A percentile compares a stretch with the other conserved stretches of the same genome.
Conservation (phyloP, 2,797 vertebrate species). For the Gymnoscopelus braueri region DNA sequence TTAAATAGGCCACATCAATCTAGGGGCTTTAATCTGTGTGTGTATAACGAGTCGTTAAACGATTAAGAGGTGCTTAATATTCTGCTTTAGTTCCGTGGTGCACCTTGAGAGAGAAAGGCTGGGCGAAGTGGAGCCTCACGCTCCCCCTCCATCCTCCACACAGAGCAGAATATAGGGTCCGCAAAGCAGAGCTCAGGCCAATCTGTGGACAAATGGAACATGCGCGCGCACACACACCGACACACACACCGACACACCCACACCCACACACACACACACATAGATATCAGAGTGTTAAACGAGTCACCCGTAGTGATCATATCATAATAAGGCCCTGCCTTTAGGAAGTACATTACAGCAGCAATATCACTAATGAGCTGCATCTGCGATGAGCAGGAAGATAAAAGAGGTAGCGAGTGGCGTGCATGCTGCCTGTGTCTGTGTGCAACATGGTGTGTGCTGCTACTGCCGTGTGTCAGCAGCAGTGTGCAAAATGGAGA, state of each 20-base stretch:
- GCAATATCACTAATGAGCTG: conserved; percentile 53
- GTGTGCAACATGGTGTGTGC: conserved; percentile 22
- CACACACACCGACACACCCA: conserved; percentile 17
- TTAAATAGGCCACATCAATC: conserved; percentile 16
- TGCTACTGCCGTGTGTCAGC: conserved; percentile 34
- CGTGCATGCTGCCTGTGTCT: conserved; percentile 4
- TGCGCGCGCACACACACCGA: conserved; percentile 35
- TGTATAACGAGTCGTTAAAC: conserved; percentile 1
- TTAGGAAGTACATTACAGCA: conserved; percentile 38
- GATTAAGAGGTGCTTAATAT: conserved; percentile 2
- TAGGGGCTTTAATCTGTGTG: not conserved
- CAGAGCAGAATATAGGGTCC: conserved; percentile 61
- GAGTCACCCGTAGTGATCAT: conserved; percentile 17
- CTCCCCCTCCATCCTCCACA: conserved; percentile 73
- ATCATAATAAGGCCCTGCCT: conserved; percentile 43
- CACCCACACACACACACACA: conserved; percentile 12
- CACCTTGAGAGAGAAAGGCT: conserved; percentile 93
- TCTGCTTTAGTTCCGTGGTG: conserved; percentile 2
- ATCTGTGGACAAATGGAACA: conserved; percentile 56
- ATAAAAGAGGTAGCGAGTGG: conserved; percentile 34
- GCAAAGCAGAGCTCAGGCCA: conserved; percentile 56
- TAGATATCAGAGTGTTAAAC: conserved; percentile 3
- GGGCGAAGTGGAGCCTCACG: conserved; percentile 85
- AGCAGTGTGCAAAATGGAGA: conserved; percentile 50
- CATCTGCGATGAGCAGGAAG: conserved; percentile 38